Evolutionary conservation across 2,113 vertebrate species (phyloP).

Genomic region (Melanocharis versteri): DNA sequence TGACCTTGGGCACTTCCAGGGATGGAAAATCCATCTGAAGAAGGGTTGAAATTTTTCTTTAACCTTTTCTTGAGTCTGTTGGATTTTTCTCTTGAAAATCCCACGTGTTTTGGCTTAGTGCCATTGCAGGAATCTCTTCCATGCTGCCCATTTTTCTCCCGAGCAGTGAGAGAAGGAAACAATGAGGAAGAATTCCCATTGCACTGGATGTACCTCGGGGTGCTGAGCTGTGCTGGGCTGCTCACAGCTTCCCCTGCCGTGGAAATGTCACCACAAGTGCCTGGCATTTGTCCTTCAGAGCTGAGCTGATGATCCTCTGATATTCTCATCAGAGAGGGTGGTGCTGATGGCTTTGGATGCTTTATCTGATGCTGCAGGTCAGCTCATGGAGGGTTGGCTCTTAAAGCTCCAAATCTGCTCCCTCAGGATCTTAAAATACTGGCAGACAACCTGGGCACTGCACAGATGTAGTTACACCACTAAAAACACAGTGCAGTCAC

Average conservation of each 20-base stretch:
- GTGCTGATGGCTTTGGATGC: neutral
- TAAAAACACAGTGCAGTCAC: fast-evolving
- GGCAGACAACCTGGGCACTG: neutral
- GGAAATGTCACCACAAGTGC: neutral
- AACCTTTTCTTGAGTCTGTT: neutral
- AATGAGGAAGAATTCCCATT: neutral
- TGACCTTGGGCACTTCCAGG: neutral
- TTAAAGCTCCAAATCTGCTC: neutral
- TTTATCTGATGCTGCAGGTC: neutral
- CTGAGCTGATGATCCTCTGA: neutral
- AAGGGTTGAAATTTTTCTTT: neutral
- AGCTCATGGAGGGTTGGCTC: neutral
- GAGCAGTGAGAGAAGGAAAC: neutral
- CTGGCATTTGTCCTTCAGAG: neutral
- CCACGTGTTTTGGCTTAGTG: neutral
- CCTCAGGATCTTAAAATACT: neutral
- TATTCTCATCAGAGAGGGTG: neutral
- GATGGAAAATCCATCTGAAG: neutral
- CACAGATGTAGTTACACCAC: neutral
- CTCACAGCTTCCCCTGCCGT: neutral
- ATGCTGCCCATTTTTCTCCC: neutral
- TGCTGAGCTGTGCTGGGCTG: neutral
- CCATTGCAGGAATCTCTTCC: neutral
- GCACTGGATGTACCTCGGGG: fast-evolving
- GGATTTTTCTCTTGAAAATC: neutral